Base-by-base conservation (phyloP, 2,888 invertebrate species). In the Leptinotarsa tumamoca region DNA sequence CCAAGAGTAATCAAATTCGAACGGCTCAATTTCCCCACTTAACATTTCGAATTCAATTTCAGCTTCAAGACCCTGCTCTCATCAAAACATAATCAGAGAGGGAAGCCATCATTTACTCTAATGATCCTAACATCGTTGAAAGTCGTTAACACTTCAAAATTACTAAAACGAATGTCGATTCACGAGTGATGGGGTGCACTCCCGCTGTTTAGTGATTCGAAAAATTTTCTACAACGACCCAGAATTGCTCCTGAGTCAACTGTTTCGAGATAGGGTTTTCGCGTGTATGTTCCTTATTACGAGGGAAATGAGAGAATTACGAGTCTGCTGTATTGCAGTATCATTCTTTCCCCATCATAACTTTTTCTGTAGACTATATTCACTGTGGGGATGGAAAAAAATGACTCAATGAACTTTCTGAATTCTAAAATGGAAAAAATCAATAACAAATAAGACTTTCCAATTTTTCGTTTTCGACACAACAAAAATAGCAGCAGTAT, bases 121-220 rank as follows among this genome's bases (percentile, higher is more conserved):
- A 82, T 79, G 80, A 82, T 81, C 79, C 78, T 81, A 80, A 80
- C 78, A 78, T 80, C 82, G 73, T 78, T 79, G 74, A 77, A 75
- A 78, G 80, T 75, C 76, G 81, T 82, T 82, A 82, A 82, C 81
- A 82, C 80, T 79, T 81, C 71, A 72, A 80, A 80, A 81, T 80
- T 79, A 81, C 80, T 78, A 73, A 78, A 82, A 76, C 74, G 77
- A 80, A 79, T 76, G 81, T 72, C 77, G 78, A 78, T 75, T 78
- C 71, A 76, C 74, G 68, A 80, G 74, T 70, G 72, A 71, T 33
- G 61, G 75, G 52, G 18, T 33, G 51, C 33, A 33, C 43, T 68
- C 27, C 17, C 52, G 21, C 49, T 18, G 18, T 18, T 23, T 23
- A 58, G 23, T 58, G 58, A 58, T 3, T 17, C 61, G 18, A 58